Conservation (phyloP, 2,113 vertebrate species). For the Acrocephalus kingi region DNA sequence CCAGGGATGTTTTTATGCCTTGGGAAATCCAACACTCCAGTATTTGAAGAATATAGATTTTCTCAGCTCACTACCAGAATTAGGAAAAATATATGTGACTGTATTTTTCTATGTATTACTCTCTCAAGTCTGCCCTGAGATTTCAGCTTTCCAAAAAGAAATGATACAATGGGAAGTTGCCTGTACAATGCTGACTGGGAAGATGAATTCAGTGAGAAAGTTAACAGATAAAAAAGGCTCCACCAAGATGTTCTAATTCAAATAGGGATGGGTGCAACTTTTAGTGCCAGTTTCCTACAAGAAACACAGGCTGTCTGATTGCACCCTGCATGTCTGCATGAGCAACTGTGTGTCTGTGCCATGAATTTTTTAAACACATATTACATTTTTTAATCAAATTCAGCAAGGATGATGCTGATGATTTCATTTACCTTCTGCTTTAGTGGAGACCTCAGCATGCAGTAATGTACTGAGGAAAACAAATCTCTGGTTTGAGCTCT, state of each 20-base stretch:
- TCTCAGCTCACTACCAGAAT: not conserved
- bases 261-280: not conserved
- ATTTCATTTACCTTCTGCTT: constrained; percentile 14
- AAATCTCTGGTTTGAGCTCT: not conserved
- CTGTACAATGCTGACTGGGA: not conserved
- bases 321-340: not conserved
- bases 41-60: not conserved
- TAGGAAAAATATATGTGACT: not conserved
- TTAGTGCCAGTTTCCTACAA: not conserved
- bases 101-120: not conserved
- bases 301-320: not conserved
- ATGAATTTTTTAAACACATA: not conserved
- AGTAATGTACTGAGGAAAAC: not conserved
- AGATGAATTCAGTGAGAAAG: not conserved
- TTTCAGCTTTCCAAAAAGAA: not conserved
- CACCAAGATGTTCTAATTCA: not conserved
- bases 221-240: not conserved
- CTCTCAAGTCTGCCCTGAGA: not conserved
- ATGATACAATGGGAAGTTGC: not conserved
- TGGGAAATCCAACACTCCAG: not conserved
- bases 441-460: not conserved
- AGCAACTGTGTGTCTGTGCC: not conserved
- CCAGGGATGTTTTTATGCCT: not conserved
- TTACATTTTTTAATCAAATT: not conserved
- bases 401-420: not conserved